Evolutionary conservation across 2,888 invertebrate species (phyloP).

Genomic region (Stramonita haemastoma): DNA sequence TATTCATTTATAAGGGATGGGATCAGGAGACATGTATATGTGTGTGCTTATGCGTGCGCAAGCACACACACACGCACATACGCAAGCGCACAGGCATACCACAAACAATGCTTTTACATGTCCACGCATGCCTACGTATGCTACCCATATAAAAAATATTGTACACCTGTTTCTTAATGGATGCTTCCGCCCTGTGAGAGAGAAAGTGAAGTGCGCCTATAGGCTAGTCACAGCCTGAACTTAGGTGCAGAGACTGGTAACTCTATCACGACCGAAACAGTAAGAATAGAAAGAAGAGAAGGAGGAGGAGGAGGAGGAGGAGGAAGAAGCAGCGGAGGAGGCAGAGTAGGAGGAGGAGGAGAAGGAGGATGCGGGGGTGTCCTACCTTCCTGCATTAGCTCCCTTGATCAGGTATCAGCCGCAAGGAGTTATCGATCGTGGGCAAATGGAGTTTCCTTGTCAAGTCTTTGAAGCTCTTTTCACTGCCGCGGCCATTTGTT

Average conservation of each 20-base stretch:
- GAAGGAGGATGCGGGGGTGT: neutral
- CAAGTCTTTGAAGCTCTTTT: slow-evolving; percentile 1
- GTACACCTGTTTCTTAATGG: no score
- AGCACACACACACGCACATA: no score
- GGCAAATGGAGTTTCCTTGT: slow-evolving; percentile 7
- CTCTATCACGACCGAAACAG: neutral
- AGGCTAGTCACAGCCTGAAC: neutral
- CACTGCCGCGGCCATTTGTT: slow-evolving; percentile 1
- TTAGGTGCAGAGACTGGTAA: neutral
- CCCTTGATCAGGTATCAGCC: slow-evolving; percentile 4
- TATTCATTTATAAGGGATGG: no score
- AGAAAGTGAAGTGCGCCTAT: no score
- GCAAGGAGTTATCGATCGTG: slow-evolving; percentile 4
- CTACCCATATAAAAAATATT: no score
- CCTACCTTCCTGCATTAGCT: neutral
- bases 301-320: neutral
- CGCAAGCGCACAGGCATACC: no score
- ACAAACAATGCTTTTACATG: no score
- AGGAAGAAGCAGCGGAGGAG: no score
- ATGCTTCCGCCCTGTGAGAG: no score
- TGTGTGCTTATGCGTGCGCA: no score
- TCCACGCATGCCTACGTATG: no score
- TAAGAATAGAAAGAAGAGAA: neutral
- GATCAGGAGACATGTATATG: no score
- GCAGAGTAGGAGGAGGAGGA: neutral